These are phyloP conservation scores for Crocodylus rhombifer DNA, from an alignment of 2,797 vertebrate species.

Conservation along the genomic window DNA sequence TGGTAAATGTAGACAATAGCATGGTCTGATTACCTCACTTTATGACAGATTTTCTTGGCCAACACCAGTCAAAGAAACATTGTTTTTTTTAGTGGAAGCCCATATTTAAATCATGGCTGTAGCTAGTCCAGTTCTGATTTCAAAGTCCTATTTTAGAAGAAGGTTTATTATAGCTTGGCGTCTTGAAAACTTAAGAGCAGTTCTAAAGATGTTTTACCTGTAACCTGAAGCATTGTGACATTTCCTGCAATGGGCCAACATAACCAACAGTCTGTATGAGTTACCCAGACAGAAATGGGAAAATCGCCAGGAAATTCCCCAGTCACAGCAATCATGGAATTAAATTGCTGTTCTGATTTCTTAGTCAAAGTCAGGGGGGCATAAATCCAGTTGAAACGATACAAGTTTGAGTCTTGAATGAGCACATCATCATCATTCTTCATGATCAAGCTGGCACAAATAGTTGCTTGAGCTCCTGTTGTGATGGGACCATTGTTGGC, in stretches of 20 bases:
- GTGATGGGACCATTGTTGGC: conserved; percentile 75
- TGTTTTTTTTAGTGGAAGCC: not conserved
- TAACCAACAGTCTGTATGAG: conserved; percentile 60
- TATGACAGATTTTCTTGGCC: not conserved
- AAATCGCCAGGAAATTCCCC: conserved; percentile 64
- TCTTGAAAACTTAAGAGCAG: not conserved
- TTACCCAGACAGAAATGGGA: conserved; percentile 79
- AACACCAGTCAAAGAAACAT: not conserved
- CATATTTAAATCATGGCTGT: accelerated
- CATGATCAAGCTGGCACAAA: conserved; percentile 64
- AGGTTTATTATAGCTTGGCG: not conserved
- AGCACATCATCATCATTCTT: conserved; percentile 17
- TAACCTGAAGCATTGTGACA: conserved; percentile 64
- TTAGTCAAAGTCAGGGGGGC: conserved; percentile 75
- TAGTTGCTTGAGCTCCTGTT: conserved; percentile 69
- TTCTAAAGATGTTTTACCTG: conserved; percentile 66
- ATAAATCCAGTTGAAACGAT: conserved; percentile 81
- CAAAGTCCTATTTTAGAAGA: not conserved
- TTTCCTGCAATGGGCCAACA: conserved; percentile 73
- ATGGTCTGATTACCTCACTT: accelerated
- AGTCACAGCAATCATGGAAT: conserved; percentile 51
- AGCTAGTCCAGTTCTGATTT: not conserved
- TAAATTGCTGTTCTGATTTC: conserved; percentile 50
- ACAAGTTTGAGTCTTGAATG: not conserved
- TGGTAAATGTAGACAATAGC: accelerated